Evolutionary conservation across 2,113 vertebrate genomes (phyloP), one percentile per base, ranked within the genome.

Genomic region (Psettodes erumei): DNA sequence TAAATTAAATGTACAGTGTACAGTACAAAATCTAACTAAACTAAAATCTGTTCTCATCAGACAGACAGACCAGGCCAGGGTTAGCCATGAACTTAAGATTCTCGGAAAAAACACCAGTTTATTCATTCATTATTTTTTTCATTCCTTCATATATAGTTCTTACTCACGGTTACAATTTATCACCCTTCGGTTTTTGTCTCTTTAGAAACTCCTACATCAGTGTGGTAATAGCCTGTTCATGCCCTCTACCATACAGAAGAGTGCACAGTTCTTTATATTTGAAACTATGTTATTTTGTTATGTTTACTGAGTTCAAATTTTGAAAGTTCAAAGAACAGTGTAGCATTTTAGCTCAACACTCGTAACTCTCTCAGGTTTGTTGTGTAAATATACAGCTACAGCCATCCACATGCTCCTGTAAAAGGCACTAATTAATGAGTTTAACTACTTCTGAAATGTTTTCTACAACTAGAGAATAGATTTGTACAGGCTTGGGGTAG

Each of bases 121-220:
- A 1, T 64, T 76, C 33, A 75, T 56, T 55, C 66, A 51, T 42
- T 56, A n/a, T 70, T 19, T 56, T 45, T 21, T 12, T 71, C 5
- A 1, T 45, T 64, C 67, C 65, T 64, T 79, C 74, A 68, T 58
- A 40, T 23, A 43, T n/a, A n/a, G n/a, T n/a, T n/a, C 61, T 73
- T 13, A 27, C 42, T 60, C 62, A 60, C 47, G 48, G 55, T 37
- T 19, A 30, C 30, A 47, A 13, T 50, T 23, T 40, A 43, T 32
- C 3, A 10, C 13, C 5, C 3, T 2, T 21, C 32, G 40, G 28
- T 19, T n/a, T 23, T 21, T 11, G 11, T 15, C 16, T 19, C 33
- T 68, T 51, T 9, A 48, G 48, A 74, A 38, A 58, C 67, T 23
- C 55, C 4, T 47, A 19, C 28, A 61, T 48, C 45, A 30, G 59